Percentiles rank a stretch among this genome's conserved stretches.
Evolutionary conservation across 2,888 invertebrate species (phyloP).

Genomic region (Trisateles emortualis): DNA sequence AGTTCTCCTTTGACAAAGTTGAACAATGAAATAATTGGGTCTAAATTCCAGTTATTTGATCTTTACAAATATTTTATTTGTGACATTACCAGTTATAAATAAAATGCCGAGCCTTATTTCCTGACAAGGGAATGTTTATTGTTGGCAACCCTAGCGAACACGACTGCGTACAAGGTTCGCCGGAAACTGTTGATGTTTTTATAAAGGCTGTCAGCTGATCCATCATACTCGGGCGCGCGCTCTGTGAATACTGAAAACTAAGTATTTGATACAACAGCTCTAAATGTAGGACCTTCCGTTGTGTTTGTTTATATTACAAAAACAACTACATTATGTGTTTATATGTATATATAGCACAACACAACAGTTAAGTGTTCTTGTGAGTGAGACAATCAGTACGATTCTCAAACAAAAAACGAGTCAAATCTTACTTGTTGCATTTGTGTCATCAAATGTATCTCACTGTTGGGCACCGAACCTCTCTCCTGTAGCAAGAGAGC

Average conservation of each 20-base stretch:
- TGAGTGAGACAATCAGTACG: no score
- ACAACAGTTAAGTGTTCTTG: no score
- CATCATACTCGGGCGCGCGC: background rate
- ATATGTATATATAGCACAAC: no score
- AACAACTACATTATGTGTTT: no score
- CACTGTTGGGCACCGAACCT: no score
- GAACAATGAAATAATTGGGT: background rate
- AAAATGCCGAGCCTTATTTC: background rate
- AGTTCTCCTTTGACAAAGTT: background rate
- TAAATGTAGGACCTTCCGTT: no score
- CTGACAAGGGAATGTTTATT: background rate
- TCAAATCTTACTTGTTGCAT: no score
- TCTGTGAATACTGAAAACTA: background rate
- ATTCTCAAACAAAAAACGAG: no score
- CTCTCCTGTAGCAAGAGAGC: no score
- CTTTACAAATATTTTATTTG: background rate
- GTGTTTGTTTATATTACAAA: background rate
- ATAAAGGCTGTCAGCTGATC: background rate
- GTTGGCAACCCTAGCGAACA: background rate
- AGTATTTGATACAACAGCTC: background rate
- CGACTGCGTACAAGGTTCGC: background rate
- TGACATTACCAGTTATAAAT: background rate
- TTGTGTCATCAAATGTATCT: no score
- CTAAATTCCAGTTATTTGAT: background rate
- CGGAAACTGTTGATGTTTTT: background rate